Conservation (phyloP, 2,888 invertebrate species). For the Nysson spinosus region DNA sequence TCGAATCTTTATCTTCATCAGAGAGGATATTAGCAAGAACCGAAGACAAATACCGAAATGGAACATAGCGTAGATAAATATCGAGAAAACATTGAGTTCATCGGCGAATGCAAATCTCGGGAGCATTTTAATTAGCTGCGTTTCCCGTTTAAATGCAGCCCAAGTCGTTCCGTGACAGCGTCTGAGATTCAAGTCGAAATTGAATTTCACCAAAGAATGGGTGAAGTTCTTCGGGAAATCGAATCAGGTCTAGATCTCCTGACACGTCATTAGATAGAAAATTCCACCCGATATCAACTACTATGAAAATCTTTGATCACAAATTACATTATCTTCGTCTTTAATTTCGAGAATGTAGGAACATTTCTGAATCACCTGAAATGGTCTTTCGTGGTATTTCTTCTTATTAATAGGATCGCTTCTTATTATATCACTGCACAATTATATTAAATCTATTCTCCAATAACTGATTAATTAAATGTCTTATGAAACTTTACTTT, state of each 20-base stretch:
- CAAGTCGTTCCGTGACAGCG: conserved; percentile 47
- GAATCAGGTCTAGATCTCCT: conserved; percentile 50
- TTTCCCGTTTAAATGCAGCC: conserved; percentile 35
- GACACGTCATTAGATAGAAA: conserved; percentile 59
- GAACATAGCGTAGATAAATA: too few relatives aligned
- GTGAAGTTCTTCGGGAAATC: conserved; percentile 60
- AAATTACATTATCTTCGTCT: conserved; percentile 41
- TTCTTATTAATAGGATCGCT: too few relatives aligned
- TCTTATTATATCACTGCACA: too few relatives aligned
- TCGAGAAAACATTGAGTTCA: conserved; percentile 31
- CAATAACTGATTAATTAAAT: too few relatives aligned
- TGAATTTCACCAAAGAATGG: conserved; percentile 61
- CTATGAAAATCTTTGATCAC: conserved; percentile 35
- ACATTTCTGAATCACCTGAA: too few relatives aligned
- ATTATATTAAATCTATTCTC: too few relatives aligned
- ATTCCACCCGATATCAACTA: conserved; percentile 53
- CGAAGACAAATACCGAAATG: too few relatives aligned
- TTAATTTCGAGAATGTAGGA: too few relatives aligned
- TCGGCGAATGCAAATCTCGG: conserved; percentile 56
- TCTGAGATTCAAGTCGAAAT: conserved; percentile 55
- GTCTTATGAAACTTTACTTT: too few relatives aligned
- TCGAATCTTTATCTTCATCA: too few relatives aligned
- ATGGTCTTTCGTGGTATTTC: too few relatives aligned
- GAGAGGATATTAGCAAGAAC: too few relatives aligned
- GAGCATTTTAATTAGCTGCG: conserved; percentile 56